Conservation (phyloP, 2,888 invertebrate genomes). For the Phoronis australis region DNA sequence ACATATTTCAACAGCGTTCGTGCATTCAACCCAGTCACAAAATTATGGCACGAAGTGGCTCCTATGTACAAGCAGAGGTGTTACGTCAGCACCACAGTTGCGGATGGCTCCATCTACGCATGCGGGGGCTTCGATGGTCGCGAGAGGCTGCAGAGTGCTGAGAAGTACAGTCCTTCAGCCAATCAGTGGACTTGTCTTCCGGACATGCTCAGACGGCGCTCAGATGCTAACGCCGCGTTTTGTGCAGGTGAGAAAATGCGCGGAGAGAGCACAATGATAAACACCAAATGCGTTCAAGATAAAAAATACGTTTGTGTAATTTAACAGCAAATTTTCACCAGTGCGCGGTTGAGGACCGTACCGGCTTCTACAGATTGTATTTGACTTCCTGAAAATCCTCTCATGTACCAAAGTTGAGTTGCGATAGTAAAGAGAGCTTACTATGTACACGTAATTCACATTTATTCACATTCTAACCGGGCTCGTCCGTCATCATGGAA, state of each 20-base stretch:
- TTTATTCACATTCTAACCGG: no score
- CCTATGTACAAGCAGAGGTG: slow-evolving; percentile 55
- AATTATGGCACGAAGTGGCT: slow-evolving; percentile 50
- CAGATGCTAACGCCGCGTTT: slow-evolving; percentile 72
- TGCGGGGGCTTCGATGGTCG: slow-evolving; percentile 58
- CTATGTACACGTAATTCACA: no score
- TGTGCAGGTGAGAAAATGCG: slow-evolving; percentile 57
- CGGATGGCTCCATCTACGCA: slow-evolving; percentile 48
- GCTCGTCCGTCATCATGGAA: no score
- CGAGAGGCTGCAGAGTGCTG: slow-evolving; percentile 78
- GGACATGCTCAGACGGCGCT: slow-evolving; percentile 71
- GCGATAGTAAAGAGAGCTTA: no score
- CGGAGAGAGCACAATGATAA: no score
- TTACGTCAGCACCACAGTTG: slow-evolving; percentile 62
- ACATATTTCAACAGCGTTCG: slow-evolving; percentile 52
- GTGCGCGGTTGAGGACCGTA: no score
- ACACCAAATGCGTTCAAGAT: no score
- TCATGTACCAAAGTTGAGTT: no score
- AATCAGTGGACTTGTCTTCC: slow-evolving; percentile 78
- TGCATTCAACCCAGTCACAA: slow-evolving; percentile 43
- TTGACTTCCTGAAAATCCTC: no score
- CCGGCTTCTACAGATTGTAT: no score
- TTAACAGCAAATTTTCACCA: no score
- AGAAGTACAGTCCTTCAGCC: slow-evolving; percentile 73
- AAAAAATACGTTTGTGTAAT: no score